Conservation (phyloP, 2,888 invertebrate species). For the Muscina levida region DNA sequence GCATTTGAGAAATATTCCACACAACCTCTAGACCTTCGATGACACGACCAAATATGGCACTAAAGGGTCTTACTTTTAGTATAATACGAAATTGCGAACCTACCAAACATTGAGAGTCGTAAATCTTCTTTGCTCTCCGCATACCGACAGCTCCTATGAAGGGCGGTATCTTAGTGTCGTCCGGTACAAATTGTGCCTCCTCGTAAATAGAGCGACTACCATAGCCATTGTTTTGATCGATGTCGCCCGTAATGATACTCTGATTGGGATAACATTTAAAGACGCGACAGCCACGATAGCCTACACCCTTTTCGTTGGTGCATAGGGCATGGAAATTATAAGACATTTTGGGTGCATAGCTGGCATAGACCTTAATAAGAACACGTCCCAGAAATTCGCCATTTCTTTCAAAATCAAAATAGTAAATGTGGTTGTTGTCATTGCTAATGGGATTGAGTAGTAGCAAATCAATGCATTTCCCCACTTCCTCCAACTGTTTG, state of each 20-base stretch:
- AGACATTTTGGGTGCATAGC: constrained; percentile 90
- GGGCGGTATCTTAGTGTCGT: constrained; percentile 88
- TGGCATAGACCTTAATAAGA: constrained; percentile 88
- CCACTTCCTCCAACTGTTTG: constrained; percentile 48
- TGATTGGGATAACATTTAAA: constrained; percentile 92
- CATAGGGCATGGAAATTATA: constrained; percentile 88
- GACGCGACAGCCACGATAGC: constrained; percentile 89
- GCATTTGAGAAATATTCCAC: constrained; percentile 87
- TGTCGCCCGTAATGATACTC: constrained; percentile 90
- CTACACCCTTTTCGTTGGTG: constrained; percentile 87
- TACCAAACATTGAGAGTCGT: constrained; percentile 90
- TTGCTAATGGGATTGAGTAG: constrained; percentile 81
- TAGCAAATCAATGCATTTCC: constrained; percentile 71
- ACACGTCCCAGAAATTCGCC: constrained; percentile 86
- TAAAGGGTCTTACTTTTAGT: constrained; percentile 90
- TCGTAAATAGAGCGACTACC: constrained; percentile 89
- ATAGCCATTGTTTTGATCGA: constrained; percentile 89
- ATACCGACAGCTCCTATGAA: constrained; percentile 90
- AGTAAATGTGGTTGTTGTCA: constrained; percentile 86
- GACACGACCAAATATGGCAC: constrained; percentile 90
- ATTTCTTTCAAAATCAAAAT: constrained; percentile 88
- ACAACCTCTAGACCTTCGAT: constrained; percentile 89
- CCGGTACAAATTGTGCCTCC: constrained; percentile 89
- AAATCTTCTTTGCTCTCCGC: constrained; percentile 89
- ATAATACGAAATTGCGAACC: constrained; percentile 92